Evolutionary conservation across 1,140 invertebrate species (phyloP).

Genomic region (Leptinotarsa lineolata): DNA sequence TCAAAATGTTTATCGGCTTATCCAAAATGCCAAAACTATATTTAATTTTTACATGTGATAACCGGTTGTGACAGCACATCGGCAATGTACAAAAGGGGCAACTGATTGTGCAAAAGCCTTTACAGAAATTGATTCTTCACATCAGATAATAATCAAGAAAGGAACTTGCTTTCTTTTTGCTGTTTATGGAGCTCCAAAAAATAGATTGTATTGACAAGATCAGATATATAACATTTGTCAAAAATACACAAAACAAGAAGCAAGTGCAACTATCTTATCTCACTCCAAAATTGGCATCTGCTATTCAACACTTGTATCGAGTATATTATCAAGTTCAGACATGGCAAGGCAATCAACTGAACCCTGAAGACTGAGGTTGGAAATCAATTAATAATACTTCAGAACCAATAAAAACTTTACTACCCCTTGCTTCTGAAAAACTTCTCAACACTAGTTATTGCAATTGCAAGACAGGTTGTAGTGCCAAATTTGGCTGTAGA

Average conservation of each 20-base stretch:
- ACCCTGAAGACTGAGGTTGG: constrained; percentile 36
- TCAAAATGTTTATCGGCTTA: constrained; percentile 35
- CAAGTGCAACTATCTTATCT: constrained; percentile 48
- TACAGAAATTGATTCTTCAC: constrained; percentile 46
- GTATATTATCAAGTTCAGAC: constrained; percentile 36
- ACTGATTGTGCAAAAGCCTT: constrained; percentile 49
- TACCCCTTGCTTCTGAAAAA: too few species aligned
- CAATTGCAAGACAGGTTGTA: constrained; percentile 31
- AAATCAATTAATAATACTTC: constrained; percentile 40
- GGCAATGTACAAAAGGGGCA: constrained; percentile 49
- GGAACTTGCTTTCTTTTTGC: constrained; percentile 50
- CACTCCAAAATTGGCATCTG: constrained; percentile 51
- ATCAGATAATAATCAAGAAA: constrained; percentile 43
- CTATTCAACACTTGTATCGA: constrained; percentile 44
- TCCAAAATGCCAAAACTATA: constrained; percentile 36
- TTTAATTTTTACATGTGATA: constrained; percentile 39
- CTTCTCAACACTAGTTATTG: constrained; percentile 34
- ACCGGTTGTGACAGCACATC: constrained; percentile 45
- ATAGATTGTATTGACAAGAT: constrained; percentile 45
- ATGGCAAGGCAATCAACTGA: constrained; percentile 40
- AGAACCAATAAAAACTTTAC: constrained; percentile 34
- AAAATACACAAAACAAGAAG: constrained; percentile 47
- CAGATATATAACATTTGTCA: constrained; percentile 47
- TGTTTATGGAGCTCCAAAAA: constrained; percentile 51
- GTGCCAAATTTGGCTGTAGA: constrained; percentile 22